Evolutionary conservation across 1,140 invertebrate species (phyloP), one percentile per base, ranked within the genome.

Genomic region (Bombus sibiricus): DNA sequence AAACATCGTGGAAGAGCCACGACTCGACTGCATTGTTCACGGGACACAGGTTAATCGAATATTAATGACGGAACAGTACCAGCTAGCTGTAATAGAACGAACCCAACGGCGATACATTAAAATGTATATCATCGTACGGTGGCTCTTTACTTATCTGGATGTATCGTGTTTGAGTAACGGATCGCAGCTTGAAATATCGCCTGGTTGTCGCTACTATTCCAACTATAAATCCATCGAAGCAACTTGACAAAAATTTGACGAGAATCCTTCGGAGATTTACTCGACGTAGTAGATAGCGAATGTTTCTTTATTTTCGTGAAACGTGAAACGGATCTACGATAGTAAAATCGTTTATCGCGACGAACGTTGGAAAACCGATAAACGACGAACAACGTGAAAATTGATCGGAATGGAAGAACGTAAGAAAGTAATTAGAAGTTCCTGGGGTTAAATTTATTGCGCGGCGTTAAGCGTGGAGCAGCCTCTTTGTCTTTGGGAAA

Each of bases 31-130:
- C 68, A 85, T 80, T 43, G 77, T 64, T 85, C 69, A 68, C 71
- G 71, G 62, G 59, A 74, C 72, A 81, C 79, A 2, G 84, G 59
- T 86, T 86, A 87, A 89, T 91, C 89, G 89, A 87, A 91, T 91
- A 91, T 91, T 91, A 91, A 91, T 89, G 88, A 78, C 81, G 64
- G 73, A 86, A 86, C 71, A 84, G 78, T 88, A 85, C 74, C 78
- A 15, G 72, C 80, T 69, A 86, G 43, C 85, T n/a, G 88, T 89
- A 90, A 90, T 77, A 87, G 89, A 79, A 88, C 34, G 32, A 72
- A 75, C 71, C 69, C 74, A 76, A 66, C 76, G 71, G 28, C 76
- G 85, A 81, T 87, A 82, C 89, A 87, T 88, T 89, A 86, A 41
- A 41, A 90, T 86, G 84, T 64, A 89, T 87, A 87, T 80, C 73